phyloP scores from a whole-genome alignment of 2,113 vertebrate genomes.

The Pan paniscus region DNA sequence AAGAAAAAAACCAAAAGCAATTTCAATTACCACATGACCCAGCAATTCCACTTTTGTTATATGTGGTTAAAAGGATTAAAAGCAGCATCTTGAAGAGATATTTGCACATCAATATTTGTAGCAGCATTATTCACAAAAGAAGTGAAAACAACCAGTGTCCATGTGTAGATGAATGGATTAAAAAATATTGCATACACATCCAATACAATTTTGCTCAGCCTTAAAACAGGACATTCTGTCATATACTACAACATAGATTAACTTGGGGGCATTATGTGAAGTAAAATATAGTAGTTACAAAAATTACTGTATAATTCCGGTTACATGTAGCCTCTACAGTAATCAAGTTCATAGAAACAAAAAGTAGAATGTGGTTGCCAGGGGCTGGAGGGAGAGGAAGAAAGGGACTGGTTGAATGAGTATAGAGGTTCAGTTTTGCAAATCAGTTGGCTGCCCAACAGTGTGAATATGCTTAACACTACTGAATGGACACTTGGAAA shows the following conservation, averaged over 20 bases:
- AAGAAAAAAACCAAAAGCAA: not conserved
- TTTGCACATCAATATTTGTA: not conserved
- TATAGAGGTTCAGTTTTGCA: not conserved
- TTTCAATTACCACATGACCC: not conserved
- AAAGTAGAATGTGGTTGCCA: not conserved
- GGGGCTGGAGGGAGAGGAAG: not conserved
- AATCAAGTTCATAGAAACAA: not conserved
- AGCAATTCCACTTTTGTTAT: not conserved
- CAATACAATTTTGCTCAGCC: not conserved
- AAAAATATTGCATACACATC: not conserved
- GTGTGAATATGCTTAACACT: not conserved
- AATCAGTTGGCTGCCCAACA: not conserved
- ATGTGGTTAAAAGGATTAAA: not conserved
- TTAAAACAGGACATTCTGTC: not conserved
- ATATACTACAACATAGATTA: not conserved
- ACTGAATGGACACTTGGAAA: not conserved
- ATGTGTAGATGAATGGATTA: not conserved
- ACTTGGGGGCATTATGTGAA: not conserved
- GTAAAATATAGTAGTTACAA: not conserved
- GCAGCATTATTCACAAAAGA: not conserved
- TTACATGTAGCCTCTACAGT: not conserved
- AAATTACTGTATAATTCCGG: not conserved
- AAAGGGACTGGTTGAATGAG: not conserved
- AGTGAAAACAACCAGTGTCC: not conserved
- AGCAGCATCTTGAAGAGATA: not conserved